Percentiles rank a stretch among this genome's conserved stretches.
These are phyloP conservation scores for Corythoichthys haematopterus DNA, from an alignment of 2,113 vertebrate species.

Conservation along the genomic window DNA sequence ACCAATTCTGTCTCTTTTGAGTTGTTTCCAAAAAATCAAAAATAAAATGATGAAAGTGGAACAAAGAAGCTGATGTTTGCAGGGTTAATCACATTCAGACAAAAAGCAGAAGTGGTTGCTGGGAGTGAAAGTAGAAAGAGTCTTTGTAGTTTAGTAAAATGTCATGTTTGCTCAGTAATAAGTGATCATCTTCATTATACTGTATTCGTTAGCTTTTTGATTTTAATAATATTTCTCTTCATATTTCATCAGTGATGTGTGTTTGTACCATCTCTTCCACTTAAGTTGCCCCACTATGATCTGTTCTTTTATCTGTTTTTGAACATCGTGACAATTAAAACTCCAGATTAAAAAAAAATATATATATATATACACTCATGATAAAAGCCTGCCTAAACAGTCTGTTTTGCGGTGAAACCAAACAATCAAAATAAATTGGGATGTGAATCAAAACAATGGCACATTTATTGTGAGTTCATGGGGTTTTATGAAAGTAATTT, in stretches of 20 bases:
- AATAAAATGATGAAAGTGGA: not conserved
- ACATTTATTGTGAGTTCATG: not conserved
- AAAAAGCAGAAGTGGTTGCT: not conserved
- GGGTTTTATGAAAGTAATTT: not conserved
- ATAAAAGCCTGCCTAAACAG: not conserved
- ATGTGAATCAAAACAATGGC: slow-evolving; percentile 1
- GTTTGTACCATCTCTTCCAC: not conserved
- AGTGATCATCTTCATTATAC: not conserved
- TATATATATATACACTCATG: not conserved
- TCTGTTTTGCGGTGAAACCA: slow-evolving; percentile 1
- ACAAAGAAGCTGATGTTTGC: not conserved
- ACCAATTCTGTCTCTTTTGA: not conserved
- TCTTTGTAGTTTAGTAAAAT: not conserved
- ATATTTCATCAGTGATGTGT: not conserved
- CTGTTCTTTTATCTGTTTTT: not conserved
- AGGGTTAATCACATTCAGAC: not conserved
- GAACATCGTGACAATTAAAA: not conserved
- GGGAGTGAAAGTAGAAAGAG: not conserved
- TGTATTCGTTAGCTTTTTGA: not conserved
- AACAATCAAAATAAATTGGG: not conserved
- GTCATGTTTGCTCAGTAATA: not conserved
- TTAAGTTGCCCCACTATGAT: not conserved
- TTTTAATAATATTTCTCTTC: not conserved
- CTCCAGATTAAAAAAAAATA: no score
- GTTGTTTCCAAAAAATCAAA: not conserved